Evolutionary conservation across 1,140 invertebrate genomes (phyloP), one percentile per base, ranked within the genome.

Genomic region (Cataglyphis hispanica): DNA sequence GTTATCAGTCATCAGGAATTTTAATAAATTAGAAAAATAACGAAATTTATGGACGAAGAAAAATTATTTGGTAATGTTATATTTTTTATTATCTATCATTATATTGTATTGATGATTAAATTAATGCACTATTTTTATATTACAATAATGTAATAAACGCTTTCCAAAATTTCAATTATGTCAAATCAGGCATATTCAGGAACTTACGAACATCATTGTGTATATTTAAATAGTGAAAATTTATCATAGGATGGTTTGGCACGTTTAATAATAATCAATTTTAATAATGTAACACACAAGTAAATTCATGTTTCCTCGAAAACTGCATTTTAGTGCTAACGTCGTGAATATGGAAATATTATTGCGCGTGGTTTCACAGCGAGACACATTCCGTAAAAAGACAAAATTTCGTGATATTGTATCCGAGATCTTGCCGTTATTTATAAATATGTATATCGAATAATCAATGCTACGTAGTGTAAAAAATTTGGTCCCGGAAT

Each of bases 401-500:
- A 40, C 8, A 0, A 40, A 72, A 19, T 72, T 83, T 43, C 11
- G 22, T 50, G 37, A 72, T 72, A 70, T 31, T 22, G 22, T 69
- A 58, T 70, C 37, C 34, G 53, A 11, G 53, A 19, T 60, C 40
- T 60, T 60, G 7, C 3, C 46, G 22, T 16, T 16, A 22, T 40
- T n/a, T n/a, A n/a, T 75, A 72, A 70, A 81, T 81, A 81, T 81
- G 77, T 50, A 67, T 37, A 31, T 16, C 1, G 34, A 81, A 81
- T 58, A 58, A 80, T 70, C 13, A 3, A n/a, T 16, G 16, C 6
- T 50, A 13, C 3, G 25, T 37, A 7, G 6, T 16, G 22, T 0
- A 50, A 16, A 25, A 22, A 53, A 37, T 31, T 10, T 34, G 16
- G 53, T 67, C 0, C 11, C 19, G 3, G 1, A 6, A 34, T 78